Percentiles rank a stretch among this genome's conserved stretches.
Evolutionary conservation across 2,113 vertebrate species (phyloP).

Genomic region (Pagrus major): DNA sequence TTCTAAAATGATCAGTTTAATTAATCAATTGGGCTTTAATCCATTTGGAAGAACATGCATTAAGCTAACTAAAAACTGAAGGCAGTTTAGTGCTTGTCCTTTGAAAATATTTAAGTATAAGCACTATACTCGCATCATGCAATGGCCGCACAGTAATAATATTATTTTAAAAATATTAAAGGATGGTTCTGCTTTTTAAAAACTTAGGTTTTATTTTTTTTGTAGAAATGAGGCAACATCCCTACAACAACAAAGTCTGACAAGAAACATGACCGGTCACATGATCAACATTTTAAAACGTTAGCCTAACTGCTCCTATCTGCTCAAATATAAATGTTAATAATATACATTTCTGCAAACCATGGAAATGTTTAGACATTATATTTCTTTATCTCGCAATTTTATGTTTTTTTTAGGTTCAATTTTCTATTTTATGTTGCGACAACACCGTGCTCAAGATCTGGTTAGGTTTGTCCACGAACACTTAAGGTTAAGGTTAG

Average conservation of each 20-base stretch:
- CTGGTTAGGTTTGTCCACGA: too few species aligned
- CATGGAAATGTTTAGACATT: too few species aligned
- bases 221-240: background rate
- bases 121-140: background rate
- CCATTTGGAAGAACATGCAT: slow-evolving; percentile 41
- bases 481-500: too few species aligned
- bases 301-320: too few species aligned
- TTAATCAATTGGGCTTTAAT: background rate
- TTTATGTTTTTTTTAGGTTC: too few species aligned
- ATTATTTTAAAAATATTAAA: background rate
- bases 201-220: slow-evolving; percentile 27
- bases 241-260: background rate
- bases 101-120: background rate
- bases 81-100: background rate
- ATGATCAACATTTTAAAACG: too few species aligned
- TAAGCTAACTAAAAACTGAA: slow-evolving; percentile 13
- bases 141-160: background rate
- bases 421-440: too few species aligned
- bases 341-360: too few species aligned
- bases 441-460: too few species aligned
- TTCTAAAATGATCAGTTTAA: slow-evolving; percentile 29
- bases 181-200: background rate
- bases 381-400: too few species aligned
- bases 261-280: background rate
- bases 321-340: too few species aligned